Conservation (phyloP, 2,113 vertebrate species). For the Tragelaphus strepsiceros region DNA sequence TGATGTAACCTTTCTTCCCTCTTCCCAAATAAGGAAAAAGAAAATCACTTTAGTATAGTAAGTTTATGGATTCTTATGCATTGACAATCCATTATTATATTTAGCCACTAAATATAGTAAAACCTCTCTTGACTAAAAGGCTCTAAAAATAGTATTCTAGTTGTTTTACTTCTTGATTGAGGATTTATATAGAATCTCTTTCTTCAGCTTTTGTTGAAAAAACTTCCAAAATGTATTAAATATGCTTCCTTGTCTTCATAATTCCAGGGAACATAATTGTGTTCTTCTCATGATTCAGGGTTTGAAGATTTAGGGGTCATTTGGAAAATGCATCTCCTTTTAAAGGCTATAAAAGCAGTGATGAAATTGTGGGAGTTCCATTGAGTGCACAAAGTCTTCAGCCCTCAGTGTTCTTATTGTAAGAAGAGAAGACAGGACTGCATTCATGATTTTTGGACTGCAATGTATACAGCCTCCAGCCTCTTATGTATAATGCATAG, state of each 20-base stretch:
- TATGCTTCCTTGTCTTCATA: background rate
- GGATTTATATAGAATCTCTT: background rate
- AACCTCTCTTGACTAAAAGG: background rate
- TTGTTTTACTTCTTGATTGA: background rate
- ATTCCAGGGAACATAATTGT: background rate
- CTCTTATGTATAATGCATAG: background rate
- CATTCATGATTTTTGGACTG: background rate
- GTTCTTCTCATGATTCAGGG: background rate
- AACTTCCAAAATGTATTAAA: background rate
- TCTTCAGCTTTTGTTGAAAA: conserved; percentile 23
- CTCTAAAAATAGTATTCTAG: background rate
- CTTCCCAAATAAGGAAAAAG: background rate
- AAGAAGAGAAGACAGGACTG: background rate
- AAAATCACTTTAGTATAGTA: background rate
- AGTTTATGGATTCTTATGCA: background rate
- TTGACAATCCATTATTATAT: background rate
- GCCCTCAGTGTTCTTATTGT: background rate
- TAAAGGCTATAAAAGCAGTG: background rate
- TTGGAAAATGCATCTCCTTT: background rate
- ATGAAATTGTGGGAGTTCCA: background rate
- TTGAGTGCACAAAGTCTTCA: background rate
- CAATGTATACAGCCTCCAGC: background rate
- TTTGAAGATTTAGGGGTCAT: background rate
- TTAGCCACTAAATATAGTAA: background rate
- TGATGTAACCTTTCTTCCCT: background rate